phyloP scores from a whole-genome alignment of 2,113 vertebrate genomes.

The Perca schrenkii region DNA sequence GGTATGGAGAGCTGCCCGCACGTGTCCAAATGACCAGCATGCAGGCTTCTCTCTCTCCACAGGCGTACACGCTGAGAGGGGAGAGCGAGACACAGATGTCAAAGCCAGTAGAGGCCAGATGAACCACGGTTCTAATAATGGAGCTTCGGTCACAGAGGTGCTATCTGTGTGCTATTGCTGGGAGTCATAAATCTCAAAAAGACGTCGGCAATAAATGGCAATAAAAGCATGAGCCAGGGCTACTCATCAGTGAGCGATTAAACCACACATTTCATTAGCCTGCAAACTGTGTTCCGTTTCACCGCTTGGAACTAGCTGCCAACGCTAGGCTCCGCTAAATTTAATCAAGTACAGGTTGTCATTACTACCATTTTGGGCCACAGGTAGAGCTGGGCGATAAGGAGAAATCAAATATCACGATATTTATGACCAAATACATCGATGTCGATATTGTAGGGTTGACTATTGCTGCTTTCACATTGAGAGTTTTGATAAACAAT shows the following conservation, averaged over 20 bases:
- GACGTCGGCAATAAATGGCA: slow-evolving; percentile 36
- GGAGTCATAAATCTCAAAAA: slow-evolving; percentile 43
- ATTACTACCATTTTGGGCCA: slow-evolving; percentile 13
- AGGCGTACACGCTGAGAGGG: slow-evolving; percentile 29
- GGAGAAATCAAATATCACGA: too few species aligned
- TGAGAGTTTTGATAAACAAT: too few species aligned
- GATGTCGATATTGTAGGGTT: too few species aligned
- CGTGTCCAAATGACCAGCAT: slow-evolving; percentile 44
- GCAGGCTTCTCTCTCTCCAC: slow-evolving; percentile 8
- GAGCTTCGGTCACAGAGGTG: slow-evolving; percentile 46
- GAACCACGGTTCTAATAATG: slow-evolving; percentile 48
- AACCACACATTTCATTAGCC: slow-evolving; percentile 56
- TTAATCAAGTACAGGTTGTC: slow-evolving; percentile 5
- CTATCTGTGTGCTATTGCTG: slow-evolving; percentile 22
- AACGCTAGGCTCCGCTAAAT: not conserved
- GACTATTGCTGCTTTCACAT: too few species aligned
- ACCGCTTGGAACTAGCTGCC: slow-evolving; percentile 2
- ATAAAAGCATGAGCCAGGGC: slow-evolving; percentile 18
- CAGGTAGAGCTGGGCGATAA: not conserved
- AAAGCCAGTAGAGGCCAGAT: slow-evolving; percentile 27
- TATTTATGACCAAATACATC: too few species aligned
- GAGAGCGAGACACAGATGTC: slow-evolving; percentile 44
- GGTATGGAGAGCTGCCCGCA: slow-evolving; percentile 57
- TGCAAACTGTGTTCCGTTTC: slow-evolving; percentile 25
- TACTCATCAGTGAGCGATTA: slow-evolving; percentile 52